These are phyloP conservation scores for Rhysida immarginata DNA, from an alignment of 1,140 invertebrate species.

Conservation along the genomic window DNA sequence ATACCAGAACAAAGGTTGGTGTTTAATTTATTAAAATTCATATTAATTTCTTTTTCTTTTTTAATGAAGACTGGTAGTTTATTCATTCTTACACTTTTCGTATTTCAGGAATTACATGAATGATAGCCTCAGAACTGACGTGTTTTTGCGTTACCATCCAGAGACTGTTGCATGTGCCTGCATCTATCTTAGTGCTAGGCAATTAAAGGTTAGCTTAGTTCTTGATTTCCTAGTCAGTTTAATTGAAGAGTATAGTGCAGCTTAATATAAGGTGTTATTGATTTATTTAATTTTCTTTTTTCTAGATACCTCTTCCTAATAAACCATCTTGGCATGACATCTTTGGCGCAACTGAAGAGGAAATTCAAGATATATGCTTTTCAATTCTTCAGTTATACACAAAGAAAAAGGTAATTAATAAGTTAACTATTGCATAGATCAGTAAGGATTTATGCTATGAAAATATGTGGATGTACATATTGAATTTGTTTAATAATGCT, in stretches of 20 bases:
- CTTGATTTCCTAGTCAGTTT: no score
- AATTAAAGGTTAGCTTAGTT: conserved; percentile 41
- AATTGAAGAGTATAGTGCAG: no score
- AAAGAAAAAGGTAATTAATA: conserved; percentile 49
- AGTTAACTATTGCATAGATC: no score
- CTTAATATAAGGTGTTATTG: no score
- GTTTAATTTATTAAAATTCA: no score
- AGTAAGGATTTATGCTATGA: no score
- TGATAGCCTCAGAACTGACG: conserved; percentile 89
- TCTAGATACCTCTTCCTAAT: conserved; percentile 57
- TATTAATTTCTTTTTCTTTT: no score
- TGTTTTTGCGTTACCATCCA: conserved; percentile 87
- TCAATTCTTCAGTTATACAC: conserved; percentile 72
- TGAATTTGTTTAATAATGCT: no score
- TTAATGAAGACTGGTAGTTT: no score
- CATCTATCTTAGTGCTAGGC: conserved; percentile 83
- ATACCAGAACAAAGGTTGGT: no score
- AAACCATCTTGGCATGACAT: conserved; percentile 75
- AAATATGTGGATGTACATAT: no score
- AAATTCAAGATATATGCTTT: conserved; percentile 69
- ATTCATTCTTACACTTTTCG: neutral
- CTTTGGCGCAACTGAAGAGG: conserved; percentile 64
- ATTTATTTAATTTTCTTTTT: conserved; percentile 3
- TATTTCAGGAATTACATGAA: conserved; percentile 89
- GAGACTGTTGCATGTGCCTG: conserved; percentile 98